A percentile compares a stretch with the other conserved stretches of the same genome.
Evolutionary conservation across 2,888 invertebrate genomes (phyloP).

Genomic region (Amaurobius ferox): DNA sequence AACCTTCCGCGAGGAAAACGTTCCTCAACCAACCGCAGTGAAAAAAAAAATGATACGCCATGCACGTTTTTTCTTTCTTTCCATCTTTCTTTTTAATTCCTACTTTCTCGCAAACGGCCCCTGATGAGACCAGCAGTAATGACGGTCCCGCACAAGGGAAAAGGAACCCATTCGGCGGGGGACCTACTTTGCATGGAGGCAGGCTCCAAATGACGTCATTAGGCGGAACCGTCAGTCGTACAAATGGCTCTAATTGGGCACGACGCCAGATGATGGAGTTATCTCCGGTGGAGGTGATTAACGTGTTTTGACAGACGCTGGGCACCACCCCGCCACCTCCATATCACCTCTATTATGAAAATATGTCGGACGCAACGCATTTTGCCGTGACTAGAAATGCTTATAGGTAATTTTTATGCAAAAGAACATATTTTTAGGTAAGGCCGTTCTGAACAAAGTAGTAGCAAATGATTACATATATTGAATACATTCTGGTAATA

Average conservation of each 20-base stretch:
- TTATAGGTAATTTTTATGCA: background rate
- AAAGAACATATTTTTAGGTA: background rate
- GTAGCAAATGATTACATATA: background rate
- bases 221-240: constrained; percentile 53
- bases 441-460: background rate
- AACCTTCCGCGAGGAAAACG: background rate
- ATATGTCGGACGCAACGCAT: background rate
- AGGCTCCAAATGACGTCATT: constrained; percentile 67
- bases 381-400: constrained; percentile 6
- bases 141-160: background rate
- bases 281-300: constrained; percentile 60
- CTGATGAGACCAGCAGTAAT: constrained; percentile 18
- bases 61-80: background rate
- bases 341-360: background rate
- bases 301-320: constrained; percentile 61
- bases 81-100: background rate
- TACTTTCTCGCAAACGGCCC: background rate
- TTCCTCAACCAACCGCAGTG: background rate
- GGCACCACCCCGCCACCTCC: constrained; percentile 10
- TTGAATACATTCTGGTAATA: too few species aligned
- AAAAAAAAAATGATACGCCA: constrained; percentile 12
- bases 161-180: constrained; percentile 3
- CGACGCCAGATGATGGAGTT: constrained; percentile 67
- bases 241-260: constrained; percentile 69
- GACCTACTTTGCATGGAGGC: constrained; percentile 26